Percentiles rank a stretch among this genome's conserved stretches.
phyloP scores from a whole-genome alignment of 2,113 vertebrate genomes.

The Bombycilla garrulus region DNA sequence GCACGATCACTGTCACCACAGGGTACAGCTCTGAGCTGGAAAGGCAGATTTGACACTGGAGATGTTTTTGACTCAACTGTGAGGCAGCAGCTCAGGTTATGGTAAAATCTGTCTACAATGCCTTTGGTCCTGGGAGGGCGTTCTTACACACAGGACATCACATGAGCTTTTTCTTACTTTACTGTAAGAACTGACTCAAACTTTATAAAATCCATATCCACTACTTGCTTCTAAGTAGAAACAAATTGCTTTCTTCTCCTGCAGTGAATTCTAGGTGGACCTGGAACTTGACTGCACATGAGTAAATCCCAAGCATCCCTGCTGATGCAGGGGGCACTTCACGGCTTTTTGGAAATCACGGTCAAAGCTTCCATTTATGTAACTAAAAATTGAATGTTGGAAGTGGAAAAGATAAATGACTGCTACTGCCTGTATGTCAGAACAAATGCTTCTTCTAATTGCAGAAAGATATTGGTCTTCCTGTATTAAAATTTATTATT shows the following conservation, averaged over 20 bases:
- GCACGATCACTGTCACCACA: not conserved
- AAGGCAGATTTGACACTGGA: not conserved
- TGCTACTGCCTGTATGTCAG: not conserved
- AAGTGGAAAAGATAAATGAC: not conserved
- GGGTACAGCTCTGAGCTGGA: not conserved
- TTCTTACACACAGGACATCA: not conserved
- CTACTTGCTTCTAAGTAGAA: not conserved
- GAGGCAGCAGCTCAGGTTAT: not conserved
- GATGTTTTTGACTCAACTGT: not conserved
- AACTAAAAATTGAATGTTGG: not conserved
- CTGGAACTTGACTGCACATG: not conserved
- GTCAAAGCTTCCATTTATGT: not conserved
- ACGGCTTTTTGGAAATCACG: not conserved
- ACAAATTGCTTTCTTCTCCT: not conserved
- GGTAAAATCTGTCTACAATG: not conserved
- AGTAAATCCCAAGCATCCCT: not conserved
- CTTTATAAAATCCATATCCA: not conserved
- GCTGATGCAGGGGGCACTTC: not conserved
- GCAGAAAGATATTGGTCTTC: slow-evolving; percentile 40
- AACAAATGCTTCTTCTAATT: not conserved
- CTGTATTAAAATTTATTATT: slow-evolving; percentile 31
- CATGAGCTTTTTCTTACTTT: not conserved
- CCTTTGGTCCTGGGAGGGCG: not conserved
- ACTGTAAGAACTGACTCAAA: not conserved
- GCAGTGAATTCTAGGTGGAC: not conserved